Evolutionary conservation across 2,113 vertebrate genomes (phyloP), one percentile per base, ranked within the genome.

Genomic region (Pterocles gutturalis): DNA sequence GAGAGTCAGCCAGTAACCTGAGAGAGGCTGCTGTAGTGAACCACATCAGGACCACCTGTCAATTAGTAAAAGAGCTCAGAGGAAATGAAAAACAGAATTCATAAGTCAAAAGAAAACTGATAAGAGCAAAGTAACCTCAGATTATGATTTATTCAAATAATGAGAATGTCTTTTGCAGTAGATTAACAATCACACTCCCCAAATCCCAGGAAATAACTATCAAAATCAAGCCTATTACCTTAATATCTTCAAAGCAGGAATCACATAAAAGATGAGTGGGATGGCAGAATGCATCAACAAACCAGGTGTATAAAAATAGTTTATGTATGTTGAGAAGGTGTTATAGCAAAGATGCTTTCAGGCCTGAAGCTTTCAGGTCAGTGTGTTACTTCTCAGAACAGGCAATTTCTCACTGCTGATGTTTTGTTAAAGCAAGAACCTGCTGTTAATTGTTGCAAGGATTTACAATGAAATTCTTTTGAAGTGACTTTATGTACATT

Each of bases 21-120:
- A 93, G 89, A 94, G 93, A 93, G 80, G 38, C 61, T 92, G 33
- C 55, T 96, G 89, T 93, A 93, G 78, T 95, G 96, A 98, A 97
- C 94, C 87, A 84, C 91, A 95, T 89, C 96, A 96, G 83, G 80
- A 96, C 93, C 87, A 93, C 87, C 95, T 98, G 97, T 61, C 97
- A 95, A 94, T 94, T 93, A 95, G 51, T 73, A 54, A 83, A 95
- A 96, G 58, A 93, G 48, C 89, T 87, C 53, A 84, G 67, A 95
- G 94, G 76, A 93, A 89, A 93, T 91, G 43, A 89, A 84, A 81
- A 90, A 33, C 57, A 88, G 38, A 92, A 89, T 89, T 93, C 16
- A 20, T 36, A 84, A 94, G 66, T 92, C 43, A 87, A 92, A 94
- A 91, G 83, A 87, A 86, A 87, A 84, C 31, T 31, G 60, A 34